Conservation (phyloP, 2,888 invertebrate species). For the Hypercompe scribonia region DNA sequence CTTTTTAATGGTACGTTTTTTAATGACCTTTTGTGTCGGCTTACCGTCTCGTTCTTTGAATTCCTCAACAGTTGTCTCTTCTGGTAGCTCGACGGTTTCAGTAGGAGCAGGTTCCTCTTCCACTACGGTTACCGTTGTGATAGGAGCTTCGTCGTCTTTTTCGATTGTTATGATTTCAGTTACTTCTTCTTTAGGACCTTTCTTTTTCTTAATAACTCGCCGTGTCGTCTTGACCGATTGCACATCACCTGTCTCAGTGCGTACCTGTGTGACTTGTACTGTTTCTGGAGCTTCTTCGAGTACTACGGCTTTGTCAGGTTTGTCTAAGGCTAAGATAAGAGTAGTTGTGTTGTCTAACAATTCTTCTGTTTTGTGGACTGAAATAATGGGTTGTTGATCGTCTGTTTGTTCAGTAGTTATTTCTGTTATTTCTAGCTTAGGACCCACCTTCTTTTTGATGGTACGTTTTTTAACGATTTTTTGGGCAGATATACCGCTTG, state of each 20-base stretch:
- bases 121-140: conserved; percentile 37
- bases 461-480: too few species aligned
- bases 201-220: conserved; percentile 58
- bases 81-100: too few species aligned
- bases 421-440: conserved; percentile 18
- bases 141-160: conserved; percentile 37
- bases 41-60: too few species aligned
- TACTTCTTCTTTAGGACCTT: conserved; percentile 49
- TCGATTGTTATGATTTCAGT: conserved; percentile 50
- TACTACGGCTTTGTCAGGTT: conserved; percentile 3
- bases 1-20: conserved; percentile 6
- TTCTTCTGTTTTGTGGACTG: conserved; percentile 39
- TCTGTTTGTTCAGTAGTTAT: conserved; percentile 33
- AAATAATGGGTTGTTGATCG: conserved; percentile 53
- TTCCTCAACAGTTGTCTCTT: background rate
- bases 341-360: conserved; percentile 18
- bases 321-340: conserved; percentile 16
- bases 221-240: conserved; percentile 53
- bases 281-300: conserved; percentile 61
- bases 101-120: conserved; percentile 59
- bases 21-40: too few species aligned
- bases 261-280: conserved; percentile 49
- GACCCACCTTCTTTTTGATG: conserved; percentile 21
- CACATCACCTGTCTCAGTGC: conserved; percentile 55
- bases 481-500: too few species aligned